These are phyloP conservation scores for Lepidurus packardi DNA, from an alignment of 1,140 invertebrate species.

Conservation along the genomic window DNA sequence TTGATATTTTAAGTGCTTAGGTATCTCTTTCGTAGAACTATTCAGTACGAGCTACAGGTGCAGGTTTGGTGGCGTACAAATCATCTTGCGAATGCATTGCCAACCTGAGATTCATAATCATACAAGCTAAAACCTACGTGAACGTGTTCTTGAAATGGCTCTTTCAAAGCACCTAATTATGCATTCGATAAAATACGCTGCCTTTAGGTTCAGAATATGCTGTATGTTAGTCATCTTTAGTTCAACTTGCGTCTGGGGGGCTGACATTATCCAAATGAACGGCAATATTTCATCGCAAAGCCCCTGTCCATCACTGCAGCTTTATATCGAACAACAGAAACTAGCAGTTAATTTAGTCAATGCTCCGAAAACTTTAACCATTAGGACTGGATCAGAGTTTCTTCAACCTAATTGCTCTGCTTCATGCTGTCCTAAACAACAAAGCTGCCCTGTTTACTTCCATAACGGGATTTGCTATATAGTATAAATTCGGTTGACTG, in stretches of 20 bases:
- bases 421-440: slow-evolving; percentile 59
- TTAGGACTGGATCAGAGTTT: neutral
- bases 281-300: neutral
- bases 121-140: no score
- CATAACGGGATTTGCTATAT: slow-evolving; percentile 68
- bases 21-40: no score
- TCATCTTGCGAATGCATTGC: no score
- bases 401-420: neutral
- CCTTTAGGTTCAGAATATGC: no score
- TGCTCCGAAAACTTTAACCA: neutral
- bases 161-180: no score
- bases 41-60: no score
- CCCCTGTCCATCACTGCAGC: neutral
- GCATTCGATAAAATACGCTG: no score
- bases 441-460: slow-evolving; percentile 73
- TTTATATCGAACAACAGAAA: neutral
- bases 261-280: neutral
- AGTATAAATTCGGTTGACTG: slow-evolving; percentile 43
- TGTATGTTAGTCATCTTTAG: neutral
- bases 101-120: no score
- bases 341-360: neutral
- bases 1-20: no score
- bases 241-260: neutral
- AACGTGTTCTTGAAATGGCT: no score
- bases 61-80: no score